Conservation (phyloP, 2,113 vertebrate genomes). For the Felis chaus region DNA sequence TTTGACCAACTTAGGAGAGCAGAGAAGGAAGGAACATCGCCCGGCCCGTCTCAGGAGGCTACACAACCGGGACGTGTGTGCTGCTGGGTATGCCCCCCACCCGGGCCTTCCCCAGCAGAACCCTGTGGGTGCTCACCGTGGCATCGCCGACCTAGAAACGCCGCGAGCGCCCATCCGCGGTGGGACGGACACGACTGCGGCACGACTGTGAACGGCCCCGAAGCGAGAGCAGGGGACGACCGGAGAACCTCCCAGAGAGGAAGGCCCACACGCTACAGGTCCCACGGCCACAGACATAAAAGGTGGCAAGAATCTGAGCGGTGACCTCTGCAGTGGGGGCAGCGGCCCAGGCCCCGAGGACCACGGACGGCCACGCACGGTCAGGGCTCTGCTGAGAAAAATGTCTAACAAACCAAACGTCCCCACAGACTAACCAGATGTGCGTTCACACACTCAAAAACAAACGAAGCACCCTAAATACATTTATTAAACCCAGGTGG, state of each 20-base stretch:
- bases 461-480: neutral
- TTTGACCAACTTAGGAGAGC: neutral
- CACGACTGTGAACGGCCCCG: rapidly evolving
- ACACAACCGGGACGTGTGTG: neutral
- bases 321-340: neutral
- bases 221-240: too few relatives aligned
- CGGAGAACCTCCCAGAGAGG: neutral
- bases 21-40: neutral
- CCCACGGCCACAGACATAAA: rapidly evolving
- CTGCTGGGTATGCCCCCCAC: too few relatives aligned
- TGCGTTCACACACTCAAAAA: too few relatives aligned
- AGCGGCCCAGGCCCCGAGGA: rapidly evolving
- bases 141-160: too few relatives aligned
- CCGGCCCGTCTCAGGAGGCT: too few relatives aligned
- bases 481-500: neutral
- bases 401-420: rapidly evolving
- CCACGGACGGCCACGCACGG: neutral
- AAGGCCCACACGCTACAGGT: rapidly evolving
- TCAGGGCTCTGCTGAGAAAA: too few relatives aligned
- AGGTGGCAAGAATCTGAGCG: rapidly evolving
- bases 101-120: too few relatives aligned
- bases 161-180: too few relatives aligned
- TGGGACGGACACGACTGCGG: rapidly evolving
- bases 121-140: too few relatives aligned
- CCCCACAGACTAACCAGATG: rapidly evolving